Evolutionary conservation across 1,140 invertebrate species (phyloP).

Genomic region (Campoletis sonorensis): DNA sequence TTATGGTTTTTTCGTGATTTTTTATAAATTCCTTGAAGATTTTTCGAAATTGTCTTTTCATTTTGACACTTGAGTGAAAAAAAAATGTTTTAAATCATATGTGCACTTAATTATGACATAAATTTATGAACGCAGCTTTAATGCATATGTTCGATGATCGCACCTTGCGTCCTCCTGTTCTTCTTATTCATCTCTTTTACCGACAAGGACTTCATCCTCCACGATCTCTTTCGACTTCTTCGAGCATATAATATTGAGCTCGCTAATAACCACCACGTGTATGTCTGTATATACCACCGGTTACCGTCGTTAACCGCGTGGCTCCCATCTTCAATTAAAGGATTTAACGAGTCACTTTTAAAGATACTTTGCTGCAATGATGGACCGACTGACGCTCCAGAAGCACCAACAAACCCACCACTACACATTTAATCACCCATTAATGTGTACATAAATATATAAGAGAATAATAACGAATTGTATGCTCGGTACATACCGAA

Average conservation of each 20-base stretch:
- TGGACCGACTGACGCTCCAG: conserved; percentile 8
- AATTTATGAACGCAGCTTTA: too few species aligned
- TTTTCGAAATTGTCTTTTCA: too few species aligned
- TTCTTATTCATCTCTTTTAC: neutral
- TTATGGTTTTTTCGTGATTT: too few species aligned
- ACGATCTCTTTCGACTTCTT: neutral
- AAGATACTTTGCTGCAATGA: neutral
- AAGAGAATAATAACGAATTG: too few species aligned
- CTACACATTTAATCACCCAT: too few species aligned
- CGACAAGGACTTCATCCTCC: neutral
- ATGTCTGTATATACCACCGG: neutral
- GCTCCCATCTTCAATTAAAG: conserved; percentile 48
- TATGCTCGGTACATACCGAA: too few species aligned
- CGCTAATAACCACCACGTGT: conserved; percentile 47
- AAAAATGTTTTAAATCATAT: too few species aligned
- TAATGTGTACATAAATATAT: neutral
- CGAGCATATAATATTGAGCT: conserved; percentile 44
- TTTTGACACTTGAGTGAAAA: too few species aligned
- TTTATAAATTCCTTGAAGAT: too few species aligned
- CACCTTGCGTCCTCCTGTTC: neutral
- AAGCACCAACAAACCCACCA: neutral
- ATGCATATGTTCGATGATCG: neutral
- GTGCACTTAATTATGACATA: too few species aligned
- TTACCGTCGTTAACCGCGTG: neutral
- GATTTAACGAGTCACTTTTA: conserved; percentile 46